Evolutionary conservation across 2,888 invertebrate species (phyloP).

Genomic region (Lapara coniferarum): DNA sequence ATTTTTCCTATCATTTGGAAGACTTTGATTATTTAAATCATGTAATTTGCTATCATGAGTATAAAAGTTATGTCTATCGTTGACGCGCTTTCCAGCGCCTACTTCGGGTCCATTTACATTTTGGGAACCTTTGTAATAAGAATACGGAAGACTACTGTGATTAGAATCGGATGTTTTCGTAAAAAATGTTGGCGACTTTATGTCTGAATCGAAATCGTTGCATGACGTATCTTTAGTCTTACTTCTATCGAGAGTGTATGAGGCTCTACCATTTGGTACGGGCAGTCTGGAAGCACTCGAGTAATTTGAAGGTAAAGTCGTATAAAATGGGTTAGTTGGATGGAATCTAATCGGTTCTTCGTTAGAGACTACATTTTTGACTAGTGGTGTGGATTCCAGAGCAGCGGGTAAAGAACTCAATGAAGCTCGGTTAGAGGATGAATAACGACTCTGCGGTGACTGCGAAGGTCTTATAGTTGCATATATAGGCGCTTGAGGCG

Average conservation of each 20-base stretch:
- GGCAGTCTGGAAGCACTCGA: constrained; percentile 75
- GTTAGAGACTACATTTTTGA: constrained; percentile 58
- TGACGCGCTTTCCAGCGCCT: constrained; percentile 40
- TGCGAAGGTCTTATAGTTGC: constrained; percentile 71
- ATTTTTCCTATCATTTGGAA: constrained; percentile 58
- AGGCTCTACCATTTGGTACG: constrained; percentile 67
- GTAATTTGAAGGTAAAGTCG: constrained; percentile 73
- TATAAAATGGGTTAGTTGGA: constrained; percentile 79
- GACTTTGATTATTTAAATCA: constrained; percentile 50
- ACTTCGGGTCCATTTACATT: constrained; percentile 55
- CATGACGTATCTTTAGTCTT: constrained; percentile 59
- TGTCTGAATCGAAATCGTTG: constrained; percentile 54
- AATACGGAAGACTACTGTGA: constrained; percentile 57
- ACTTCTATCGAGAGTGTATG: constrained; percentile 70
- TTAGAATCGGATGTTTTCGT: constrained; percentile 56
- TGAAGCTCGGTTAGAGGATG: constrained; percentile 59
- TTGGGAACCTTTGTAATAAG: constrained; percentile 47
- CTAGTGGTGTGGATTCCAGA: constrained; percentile 64
- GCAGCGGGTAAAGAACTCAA: constrained; percentile 63
- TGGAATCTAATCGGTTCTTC: constrained; percentile 71
- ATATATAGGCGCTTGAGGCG: constrained; percentile 75
- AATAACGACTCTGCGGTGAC: constrained; percentile 55
- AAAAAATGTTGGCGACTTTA: constrained; percentile 63
- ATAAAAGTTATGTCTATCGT: constrained; percentile 51
- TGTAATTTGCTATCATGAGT: constrained; percentile 49